These are phyloP conservation scores for Xestia rhomboidea DNA, from an alignment of 2,888 invertebrate genomes.

Conservation along the genomic window DNA sequence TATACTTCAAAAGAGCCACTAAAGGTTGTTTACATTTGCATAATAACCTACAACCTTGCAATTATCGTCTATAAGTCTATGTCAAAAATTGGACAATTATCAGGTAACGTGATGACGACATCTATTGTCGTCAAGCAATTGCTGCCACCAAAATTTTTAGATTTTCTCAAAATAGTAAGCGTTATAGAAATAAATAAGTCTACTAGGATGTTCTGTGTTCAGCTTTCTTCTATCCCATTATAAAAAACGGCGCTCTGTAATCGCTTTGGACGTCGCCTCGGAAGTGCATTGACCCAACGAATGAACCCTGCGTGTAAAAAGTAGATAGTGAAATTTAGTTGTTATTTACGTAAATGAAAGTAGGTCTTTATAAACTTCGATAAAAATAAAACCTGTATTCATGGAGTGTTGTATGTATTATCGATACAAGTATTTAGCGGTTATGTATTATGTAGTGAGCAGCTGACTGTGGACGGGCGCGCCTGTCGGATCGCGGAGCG, in stretches of 20 bases:
- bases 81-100: conserved; percentile 64
- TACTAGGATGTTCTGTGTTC: conserved; percentile 71
- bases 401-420: conserved; percentile 64
- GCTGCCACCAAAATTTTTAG: conserved; percentile 35
- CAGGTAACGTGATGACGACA: conserved; percentile 63
- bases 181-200: conserved; percentile 56
- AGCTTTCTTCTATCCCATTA: conserved; percentile 77
- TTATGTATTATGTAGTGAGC: conserved; percentile 78
- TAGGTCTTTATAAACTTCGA: conserved; percentile 57
- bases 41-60: conserved; percentile 73
- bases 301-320: conserved; percentile 84
- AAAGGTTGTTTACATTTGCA: conserved; percentile 79
- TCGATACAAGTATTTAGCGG: conserved; percentile 54
- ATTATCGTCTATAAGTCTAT: conserved; percentile 61
- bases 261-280: conserved; percentile 86
- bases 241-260: conserved; percentile 84
- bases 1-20: conserved; percentile 37
- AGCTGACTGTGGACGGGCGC: conserved; percentile 81
- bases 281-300: conserved; percentile 90
- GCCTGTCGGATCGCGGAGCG: conserved; percentile 71
- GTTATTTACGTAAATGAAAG: conserved; percentile 68
- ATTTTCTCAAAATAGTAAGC: conserved; percentile 16
- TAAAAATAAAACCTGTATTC: conserved; percentile 61
- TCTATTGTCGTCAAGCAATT: conserved; percentile 62
- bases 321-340: conserved; percentile 70